Conservation (phyloP, 2,113 vertebrate genomes). For the Pelecanus crispus region DNA sequence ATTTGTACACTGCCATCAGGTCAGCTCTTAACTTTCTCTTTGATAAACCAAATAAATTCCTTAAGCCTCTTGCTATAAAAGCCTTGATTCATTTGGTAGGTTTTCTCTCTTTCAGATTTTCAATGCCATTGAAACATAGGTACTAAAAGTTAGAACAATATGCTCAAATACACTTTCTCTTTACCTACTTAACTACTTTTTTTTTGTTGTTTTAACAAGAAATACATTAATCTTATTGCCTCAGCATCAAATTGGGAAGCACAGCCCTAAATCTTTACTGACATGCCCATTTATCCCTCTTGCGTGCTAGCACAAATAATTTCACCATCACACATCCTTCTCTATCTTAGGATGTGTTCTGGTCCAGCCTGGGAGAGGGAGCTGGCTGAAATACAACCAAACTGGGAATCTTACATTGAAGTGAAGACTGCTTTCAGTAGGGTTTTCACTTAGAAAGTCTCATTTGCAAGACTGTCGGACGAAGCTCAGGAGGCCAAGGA, state of each 20-base stretch:
- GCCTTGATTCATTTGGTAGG: background rate
- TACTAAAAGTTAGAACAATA: background rate
- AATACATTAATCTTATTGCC: background rate
- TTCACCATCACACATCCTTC: background rate
- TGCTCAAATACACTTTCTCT: background rate
- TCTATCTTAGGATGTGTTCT: background rate
- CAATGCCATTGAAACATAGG: background rate
- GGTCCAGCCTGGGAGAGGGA: background rate
- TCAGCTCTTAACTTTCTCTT: background rate
- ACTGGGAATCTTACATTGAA: background rate
- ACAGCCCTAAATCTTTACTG: background rate
- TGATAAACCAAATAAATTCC: background rate
- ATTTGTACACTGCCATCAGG: background rate
- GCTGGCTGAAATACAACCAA: background rate
- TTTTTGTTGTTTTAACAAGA: background rate
- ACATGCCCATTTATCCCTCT: background rate
- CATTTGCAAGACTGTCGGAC: background rate
- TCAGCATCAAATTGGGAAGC: background rate
- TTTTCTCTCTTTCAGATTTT: background rate
- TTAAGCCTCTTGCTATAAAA: background rate
- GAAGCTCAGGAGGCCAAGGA: background rate
- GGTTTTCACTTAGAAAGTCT: background rate
- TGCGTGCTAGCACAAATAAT: background rate
- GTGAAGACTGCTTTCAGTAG: background rate
- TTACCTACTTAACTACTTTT: background rate